phyloP scores from a whole-genome alignment of 2,888 invertebrate genomes.

The Troilus luridus region DNA sequence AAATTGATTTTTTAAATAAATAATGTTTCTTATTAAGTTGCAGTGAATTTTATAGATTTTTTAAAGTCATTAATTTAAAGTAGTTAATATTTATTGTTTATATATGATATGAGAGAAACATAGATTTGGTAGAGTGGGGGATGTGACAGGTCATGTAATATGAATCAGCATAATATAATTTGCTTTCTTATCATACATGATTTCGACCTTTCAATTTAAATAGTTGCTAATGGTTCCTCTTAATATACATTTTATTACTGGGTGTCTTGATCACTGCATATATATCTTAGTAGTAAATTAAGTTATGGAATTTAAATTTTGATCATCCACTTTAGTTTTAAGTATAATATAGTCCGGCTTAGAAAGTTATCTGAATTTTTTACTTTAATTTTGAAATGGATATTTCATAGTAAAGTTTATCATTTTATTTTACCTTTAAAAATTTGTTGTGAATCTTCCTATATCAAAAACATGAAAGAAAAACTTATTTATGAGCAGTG shows the following conservation, averaged over 20 bases:
- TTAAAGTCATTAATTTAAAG: background rate
- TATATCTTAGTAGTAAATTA: background rate
- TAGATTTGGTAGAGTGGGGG: slow-evolving; percentile 43
- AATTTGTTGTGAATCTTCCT: no score
- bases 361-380: background rate
- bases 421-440: background rate
- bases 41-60: background rate
- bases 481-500: no score
- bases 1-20: background rate
- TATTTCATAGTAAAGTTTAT: background rate
- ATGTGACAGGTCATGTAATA: slow-evolving; percentile 48
- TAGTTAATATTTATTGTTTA: slow-evolving; percentile 30
- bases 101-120: background rate
- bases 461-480: no score
- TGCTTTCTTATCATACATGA: slow-evolving; percentile 13
- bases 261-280: background rate
- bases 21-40: background rate
- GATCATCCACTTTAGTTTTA: background rate
- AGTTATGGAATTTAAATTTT: background rate
- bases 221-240: background rate
- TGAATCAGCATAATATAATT: slow-evolving; percentile 51
- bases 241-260: background rate
- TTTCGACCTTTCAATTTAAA: background rate
- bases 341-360: background rate
- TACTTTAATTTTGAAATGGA: background rate